These are phyloP conservation scores for Amphiprion ocellaris DNA, from an alignment of 2,113 vertebrate genomes.

Conservation along the genomic window DNA sequence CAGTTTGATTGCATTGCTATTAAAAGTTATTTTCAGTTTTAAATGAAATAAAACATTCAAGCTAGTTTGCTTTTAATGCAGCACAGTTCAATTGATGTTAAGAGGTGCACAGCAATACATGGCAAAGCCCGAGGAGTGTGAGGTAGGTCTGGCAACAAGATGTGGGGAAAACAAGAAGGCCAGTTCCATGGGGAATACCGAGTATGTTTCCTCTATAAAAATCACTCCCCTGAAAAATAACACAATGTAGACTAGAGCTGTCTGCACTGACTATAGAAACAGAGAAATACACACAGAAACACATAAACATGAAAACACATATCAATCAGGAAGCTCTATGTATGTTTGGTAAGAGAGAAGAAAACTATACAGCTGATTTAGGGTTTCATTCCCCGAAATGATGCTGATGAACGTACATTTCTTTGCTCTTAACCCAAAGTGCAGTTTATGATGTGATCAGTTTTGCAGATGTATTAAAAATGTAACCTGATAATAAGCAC, in stretches of 20 bases:
- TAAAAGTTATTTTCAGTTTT: neutral
- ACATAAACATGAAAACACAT: too few relatives aligned
- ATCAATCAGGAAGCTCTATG: too few relatives aligned
- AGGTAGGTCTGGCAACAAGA: constrained; percentile 27
- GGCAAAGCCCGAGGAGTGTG: constrained; percentile 4
- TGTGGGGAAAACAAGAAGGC: constrained; percentile 3
- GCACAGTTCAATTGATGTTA: neutral
- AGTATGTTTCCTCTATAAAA: constrained; percentile 17
- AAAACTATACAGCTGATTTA: too few relatives aligned
- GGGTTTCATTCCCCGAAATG: too few relatives aligned
- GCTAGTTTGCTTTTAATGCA: too few relatives aligned
- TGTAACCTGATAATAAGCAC: neutral
- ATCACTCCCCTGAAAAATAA: neutral
- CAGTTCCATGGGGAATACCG: constrained; percentile 12
- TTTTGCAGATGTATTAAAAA: too few relatives aligned
- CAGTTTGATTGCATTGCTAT: neutral
- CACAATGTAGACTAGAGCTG: neutral
- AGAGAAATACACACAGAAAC: neutral
- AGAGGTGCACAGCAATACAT: neutral
- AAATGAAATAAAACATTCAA: too few relatives aligned
- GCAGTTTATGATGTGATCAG: too few relatives aligned
- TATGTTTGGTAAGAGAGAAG: too few relatives aligned
- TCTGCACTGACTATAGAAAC: neutral
- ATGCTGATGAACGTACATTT: too few relatives aligned
- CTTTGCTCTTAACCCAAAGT: too few relatives aligned